Evolutionary conservation across 2,888 invertebrate genomes (phyloP).

Genomic region (Synergus itoensis): DNA sequence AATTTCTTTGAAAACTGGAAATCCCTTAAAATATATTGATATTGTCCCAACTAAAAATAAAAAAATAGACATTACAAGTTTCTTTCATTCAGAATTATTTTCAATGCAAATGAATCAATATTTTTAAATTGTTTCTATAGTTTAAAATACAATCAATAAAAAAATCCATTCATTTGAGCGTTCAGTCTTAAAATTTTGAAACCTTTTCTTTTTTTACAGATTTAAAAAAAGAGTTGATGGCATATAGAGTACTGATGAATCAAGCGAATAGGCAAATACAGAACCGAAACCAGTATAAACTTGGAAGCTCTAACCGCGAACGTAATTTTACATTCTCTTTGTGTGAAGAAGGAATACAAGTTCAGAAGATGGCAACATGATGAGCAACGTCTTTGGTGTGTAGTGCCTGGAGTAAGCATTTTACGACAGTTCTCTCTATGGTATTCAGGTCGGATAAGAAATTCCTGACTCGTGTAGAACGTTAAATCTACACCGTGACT

Average conservation of each 20-base stretch:
- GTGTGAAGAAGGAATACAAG: constrained; percentile 38
- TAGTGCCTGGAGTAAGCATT: constrained; percentile 52
- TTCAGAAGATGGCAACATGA: constrained; percentile 42
- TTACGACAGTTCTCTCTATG: constrained; percentile 48
- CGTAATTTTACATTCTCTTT: constrained; percentile 38
- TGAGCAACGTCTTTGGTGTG: constrained; percentile 53
- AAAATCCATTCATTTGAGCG: too few relatives aligned
- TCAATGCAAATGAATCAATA: too few relatives aligned
- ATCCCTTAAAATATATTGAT: too few relatives aligned
- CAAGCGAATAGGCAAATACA: background rate
- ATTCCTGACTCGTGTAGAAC: constrained; percentile 52
- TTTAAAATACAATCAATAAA: too few relatives aligned
- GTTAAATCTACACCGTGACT: constrained; percentile 52
- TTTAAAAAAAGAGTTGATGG: too few relatives aligned
- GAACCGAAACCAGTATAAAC: constrained; percentile 2
- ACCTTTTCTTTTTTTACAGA: too few relatives aligned
- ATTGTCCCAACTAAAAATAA: too few relatives aligned
- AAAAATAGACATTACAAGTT: too few relatives aligned
- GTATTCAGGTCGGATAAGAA: constrained; percentile 55
- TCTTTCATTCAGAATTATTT: too few relatives aligned
- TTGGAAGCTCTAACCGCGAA: background rate
- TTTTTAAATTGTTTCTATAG: too few relatives aligned
- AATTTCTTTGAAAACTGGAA: too few relatives aligned
- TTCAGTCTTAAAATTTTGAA: too few relatives aligned
- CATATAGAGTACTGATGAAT: background rate